phyloP scores from a whole-genome alignment of 2,113 vertebrate genomes.

The Pongo abelii region DNA sequence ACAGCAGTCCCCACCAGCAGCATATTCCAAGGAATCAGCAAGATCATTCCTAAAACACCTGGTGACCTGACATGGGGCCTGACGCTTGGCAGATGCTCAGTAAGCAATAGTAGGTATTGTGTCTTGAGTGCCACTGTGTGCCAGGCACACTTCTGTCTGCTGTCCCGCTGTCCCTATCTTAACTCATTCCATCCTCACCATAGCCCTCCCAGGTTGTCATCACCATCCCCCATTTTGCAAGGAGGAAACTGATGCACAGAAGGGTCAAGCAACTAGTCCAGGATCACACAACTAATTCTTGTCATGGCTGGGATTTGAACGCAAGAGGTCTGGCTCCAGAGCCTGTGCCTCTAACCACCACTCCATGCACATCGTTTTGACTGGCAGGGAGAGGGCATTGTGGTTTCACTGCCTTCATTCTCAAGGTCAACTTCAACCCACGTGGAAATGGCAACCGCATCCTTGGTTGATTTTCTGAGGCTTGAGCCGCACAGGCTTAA shows the following conservation, averaged over 20 bases:
- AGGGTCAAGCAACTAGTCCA: background rate
- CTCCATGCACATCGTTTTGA: background rate
- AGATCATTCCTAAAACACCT: background rate
- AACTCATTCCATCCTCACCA: background rate
- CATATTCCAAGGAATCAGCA: background rate
- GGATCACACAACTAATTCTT: background rate
- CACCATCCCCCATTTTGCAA: background rate
- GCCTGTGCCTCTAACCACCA: background rate
- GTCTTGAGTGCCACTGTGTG: background rate
- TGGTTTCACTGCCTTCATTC: background rate
- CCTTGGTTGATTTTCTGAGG: background rate
- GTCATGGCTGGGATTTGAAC: background rate
- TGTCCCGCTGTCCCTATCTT: background rate
- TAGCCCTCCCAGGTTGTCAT: background rate
- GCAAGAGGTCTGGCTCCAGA: background rate
- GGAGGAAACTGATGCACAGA: background rate
- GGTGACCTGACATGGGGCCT: background rate
- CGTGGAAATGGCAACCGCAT: background rate
- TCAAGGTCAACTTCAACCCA: background rate
- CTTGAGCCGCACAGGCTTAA: background rate
- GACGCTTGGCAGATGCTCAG: background rate
- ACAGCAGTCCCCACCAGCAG: background rate
- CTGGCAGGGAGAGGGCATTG: background rate
- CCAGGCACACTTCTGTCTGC: background rate
- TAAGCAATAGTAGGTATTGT: background rate